These are phyloP conservation scores for Suncus etruscus DNA, from an alignment of 2,113 vertebrate genomes.

Conservation along the genomic window DNA sequence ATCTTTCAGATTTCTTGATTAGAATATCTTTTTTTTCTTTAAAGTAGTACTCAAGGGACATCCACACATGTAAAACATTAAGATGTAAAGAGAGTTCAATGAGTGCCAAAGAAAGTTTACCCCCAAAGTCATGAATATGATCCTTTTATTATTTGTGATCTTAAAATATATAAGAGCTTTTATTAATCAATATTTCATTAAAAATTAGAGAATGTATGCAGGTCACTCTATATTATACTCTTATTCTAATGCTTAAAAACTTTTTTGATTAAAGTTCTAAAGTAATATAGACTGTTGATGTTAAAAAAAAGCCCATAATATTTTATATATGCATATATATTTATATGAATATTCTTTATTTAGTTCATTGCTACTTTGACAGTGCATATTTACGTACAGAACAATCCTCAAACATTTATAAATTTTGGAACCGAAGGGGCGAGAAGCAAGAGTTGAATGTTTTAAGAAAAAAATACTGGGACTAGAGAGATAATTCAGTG, in stretches of 20 bases:
- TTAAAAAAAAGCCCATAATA: too few relatives aligned
- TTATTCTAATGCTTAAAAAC: background rate
- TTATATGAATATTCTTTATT: too few relatives aligned
- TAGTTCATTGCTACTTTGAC: too few relatives aligned
- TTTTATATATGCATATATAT: too few relatives aligned
- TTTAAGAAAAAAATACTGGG: too few relatives aligned
- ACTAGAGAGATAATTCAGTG: too few relatives aligned
- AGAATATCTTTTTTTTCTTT: background rate
- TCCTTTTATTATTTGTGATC: slow-evolving; percentile 4
- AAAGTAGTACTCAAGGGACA: background rate
- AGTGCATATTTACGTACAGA: too few relatives aligned
- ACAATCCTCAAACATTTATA: too few relatives aligned
- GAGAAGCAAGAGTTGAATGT: too few relatives aligned
- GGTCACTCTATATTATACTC: background rate
- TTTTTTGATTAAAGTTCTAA: background rate
- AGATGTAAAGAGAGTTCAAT: background rate
- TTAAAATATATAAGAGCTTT: slow-evolving; percentile 12
- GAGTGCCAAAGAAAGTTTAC: background rate
- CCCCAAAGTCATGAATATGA: background rate
- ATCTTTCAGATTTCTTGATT: background rate
- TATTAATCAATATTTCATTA: slow-evolving; percentile 29
- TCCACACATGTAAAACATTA: background rate
- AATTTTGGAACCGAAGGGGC: too few relatives aligned
- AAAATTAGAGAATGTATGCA: background rate
- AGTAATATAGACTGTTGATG: background rate